Conservation (phyloP, 2,888 invertebrate genomes). For the Chirona hameri region DNA sequence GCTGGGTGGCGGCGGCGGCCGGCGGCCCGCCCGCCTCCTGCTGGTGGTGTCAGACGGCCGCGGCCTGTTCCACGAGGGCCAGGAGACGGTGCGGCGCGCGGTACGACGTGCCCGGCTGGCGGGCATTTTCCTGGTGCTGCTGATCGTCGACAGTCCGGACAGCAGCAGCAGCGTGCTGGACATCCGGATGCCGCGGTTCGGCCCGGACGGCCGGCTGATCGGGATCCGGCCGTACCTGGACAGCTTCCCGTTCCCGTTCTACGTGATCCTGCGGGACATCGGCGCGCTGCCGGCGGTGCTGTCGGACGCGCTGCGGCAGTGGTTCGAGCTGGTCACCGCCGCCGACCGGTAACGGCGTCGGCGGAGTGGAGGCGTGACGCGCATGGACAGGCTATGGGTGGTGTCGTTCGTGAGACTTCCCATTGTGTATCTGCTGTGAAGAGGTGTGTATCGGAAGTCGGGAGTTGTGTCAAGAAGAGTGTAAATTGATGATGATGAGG, state of each 20-base stretch:
- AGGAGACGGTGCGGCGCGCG: constrained; percentile 68
- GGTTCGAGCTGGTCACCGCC: constrained; percentile 90
- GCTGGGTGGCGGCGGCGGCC: constrained; percentile 48
- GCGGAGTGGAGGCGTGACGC: too few relatives aligned
- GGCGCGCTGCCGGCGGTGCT: constrained; percentile 81
- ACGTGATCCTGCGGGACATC: constrained; percentile 86
- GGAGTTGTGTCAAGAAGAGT: too few relatives aligned
- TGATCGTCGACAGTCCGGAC: constrained; percentile 90
- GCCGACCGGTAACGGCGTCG: constrained; percentile 37
- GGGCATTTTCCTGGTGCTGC: constrained; percentile 88
- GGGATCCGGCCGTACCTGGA: constrained; percentile 83
- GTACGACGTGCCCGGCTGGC: constrained; percentile 74
- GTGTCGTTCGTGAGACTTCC: too few relatives aligned
- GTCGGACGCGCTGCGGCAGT: constrained; percentile 93
- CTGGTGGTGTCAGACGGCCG: constrained; percentile 93
- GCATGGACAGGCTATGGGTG: too few relatives aligned
- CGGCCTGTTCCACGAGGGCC: constrained; percentile 85
- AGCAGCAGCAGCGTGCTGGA: constrained; percentile 91
- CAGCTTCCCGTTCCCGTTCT: constrained; percentile 96
- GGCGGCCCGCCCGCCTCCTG: constrained; percentile 72
- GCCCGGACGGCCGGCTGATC: constrained; percentile 55
- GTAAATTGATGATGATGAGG: too few relatives aligned
- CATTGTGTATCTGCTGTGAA: too few relatives aligned
- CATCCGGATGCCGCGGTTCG: constrained; percentile 73
- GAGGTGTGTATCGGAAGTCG: too few relatives aligned